A percentile compares a stretch with the other conserved stretches of the same genome.
These are phyloP conservation scores for Petrophora chlorosata DNA, from an alignment of 2,888 invertebrate species.

Conservation along the genomic window DNA sequence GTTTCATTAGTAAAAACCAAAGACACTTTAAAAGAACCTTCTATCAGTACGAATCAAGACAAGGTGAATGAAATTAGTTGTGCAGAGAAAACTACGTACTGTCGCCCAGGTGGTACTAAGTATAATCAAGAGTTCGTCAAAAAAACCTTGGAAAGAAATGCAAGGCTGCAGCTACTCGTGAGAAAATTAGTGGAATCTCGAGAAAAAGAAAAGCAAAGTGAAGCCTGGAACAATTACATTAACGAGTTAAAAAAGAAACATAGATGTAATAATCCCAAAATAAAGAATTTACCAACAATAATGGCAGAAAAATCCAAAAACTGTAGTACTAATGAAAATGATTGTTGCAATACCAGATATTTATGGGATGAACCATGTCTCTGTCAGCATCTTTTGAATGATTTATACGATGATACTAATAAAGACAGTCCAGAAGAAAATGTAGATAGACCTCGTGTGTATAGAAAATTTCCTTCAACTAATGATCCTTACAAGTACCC, in stretches of 20 bases:
- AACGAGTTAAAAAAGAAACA: constrained; percentile 61
- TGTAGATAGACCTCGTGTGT: not conserved
- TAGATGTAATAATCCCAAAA: constrained; percentile 6
- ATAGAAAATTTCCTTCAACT: not conserved
- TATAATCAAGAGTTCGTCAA: constrained; percentile 52
- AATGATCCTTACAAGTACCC: constrained; percentile 25
- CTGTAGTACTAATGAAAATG: constrained; percentile 42
- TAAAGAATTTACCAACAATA: constrained; percentile 2
- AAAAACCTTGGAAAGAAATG: constrained; percentile 56
- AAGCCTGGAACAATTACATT: constrained; percentile 66
- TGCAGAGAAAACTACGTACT: constrained; percentile 57
- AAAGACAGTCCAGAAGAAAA: not conserved
- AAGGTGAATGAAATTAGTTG: constrained; percentile 22
- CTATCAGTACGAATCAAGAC: not conserved
- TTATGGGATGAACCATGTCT: constrained; percentile 37
- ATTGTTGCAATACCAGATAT: constrained; percentile 42
- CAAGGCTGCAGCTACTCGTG: constrained; percentile 52
- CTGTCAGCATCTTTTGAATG: constrained; percentile 45
- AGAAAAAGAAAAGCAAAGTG: constrained; percentile 55
- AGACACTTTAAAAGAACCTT: not conserved
- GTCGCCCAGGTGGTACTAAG: constrained; percentile 47
- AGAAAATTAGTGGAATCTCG: constrained; percentile 50
- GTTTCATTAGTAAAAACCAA: not conserved
- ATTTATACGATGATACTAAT: constrained; percentile 39
- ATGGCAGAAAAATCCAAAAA: constrained; percentile 28